These are phyloP conservation scores for Metopia argyrocephala DNA, from an alignment of 2,888 invertebrate genomes.

Conservation along the genomic window DNA sequence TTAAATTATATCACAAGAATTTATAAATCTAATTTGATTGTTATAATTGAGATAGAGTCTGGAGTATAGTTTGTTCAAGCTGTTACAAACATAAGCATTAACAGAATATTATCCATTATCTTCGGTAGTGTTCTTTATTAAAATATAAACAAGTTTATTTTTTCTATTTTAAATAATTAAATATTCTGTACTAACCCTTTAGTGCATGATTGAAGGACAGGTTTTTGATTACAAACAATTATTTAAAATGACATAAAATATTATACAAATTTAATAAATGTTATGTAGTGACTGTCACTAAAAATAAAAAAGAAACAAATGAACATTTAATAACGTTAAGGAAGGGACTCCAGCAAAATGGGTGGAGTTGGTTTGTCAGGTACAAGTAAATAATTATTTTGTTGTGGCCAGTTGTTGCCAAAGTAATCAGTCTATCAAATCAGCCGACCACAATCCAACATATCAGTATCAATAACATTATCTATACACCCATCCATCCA, in stretches of 20 bases:
- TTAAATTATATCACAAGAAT: too few relatives aligned
- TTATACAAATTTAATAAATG: constrained; percentile 37
- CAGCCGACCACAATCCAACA: constrained; percentile 19
- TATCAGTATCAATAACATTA: constrained; percentile 48
- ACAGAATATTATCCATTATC: too few relatives aligned
- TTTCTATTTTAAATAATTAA: constrained; percentile 65
- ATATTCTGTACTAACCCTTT: constrained; percentile 69
- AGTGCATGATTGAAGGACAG: constrained; percentile 41
- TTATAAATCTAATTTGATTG: too few relatives aligned
- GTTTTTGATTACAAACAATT: constrained; percentile 56
- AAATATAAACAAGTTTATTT: constrained; percentile 16
- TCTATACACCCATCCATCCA: constrained; percentile 44
- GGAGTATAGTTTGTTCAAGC: too few relatives aligned
- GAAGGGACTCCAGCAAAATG: constrained; percentile 66
- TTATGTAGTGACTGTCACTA: constrained; percentile 19
- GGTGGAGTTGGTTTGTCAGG: constrained; percentile 51
- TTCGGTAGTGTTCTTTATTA: too few relatives aligned
- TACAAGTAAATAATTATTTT: not conserved
- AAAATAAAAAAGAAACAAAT: constrained; percentile 5
- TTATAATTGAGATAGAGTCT: too few relatives aligned
- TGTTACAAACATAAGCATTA: too few relatives aligned
- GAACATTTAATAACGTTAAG: constrained; percentile 67
- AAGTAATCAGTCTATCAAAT: constrained; percentile 6
- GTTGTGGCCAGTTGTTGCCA: constrained; percentile 34
- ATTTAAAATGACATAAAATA: constrained; percentile 60